These are phyloP conservation scores for Colletes latitarsis DNA, from an alignment of 1,140 invertebrate species.

Conservation along the genomic window DNA sequence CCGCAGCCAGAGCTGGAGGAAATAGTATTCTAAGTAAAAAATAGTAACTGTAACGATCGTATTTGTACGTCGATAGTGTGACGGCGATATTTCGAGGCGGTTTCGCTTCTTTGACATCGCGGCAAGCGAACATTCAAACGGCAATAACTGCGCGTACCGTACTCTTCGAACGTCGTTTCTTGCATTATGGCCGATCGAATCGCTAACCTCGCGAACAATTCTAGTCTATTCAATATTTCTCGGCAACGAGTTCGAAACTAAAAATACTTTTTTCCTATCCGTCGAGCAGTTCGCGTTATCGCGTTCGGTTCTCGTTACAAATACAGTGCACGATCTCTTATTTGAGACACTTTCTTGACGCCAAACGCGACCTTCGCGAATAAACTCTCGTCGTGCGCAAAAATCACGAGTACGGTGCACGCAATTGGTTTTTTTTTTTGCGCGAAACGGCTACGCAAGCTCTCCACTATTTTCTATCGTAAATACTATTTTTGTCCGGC, in stretches of 20 bases:
- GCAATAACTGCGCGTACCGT: neutral
- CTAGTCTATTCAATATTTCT: too few species aligned
- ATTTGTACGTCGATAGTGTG: constrained; percentile 42
- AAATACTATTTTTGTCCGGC: constrained; percentile 47
- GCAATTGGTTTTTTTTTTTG: neutral
- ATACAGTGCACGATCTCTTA: neutral
- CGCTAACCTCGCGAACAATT: neutral
- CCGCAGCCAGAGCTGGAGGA: constrained; percentile 46
- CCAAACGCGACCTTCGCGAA: too few species aligned
- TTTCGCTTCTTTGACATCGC: constrained; percentile 22
- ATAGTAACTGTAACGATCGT: constrained; percentile 43
- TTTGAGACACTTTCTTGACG: too few species aligned
- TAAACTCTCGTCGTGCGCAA: too few species aligned
- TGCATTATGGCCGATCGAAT: neutral
- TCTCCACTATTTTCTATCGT: constrained; percentile 48
- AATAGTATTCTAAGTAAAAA: constrained; percentile 55
- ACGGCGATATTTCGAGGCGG: constrained; percentile 21
- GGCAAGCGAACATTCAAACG: constrained; percentile 29
- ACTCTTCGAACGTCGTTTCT: neutral
- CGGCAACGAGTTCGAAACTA: neutral
- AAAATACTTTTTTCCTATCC: neutral
- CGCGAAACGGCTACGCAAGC: constrained; percentile 41
- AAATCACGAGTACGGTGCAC: neutral
- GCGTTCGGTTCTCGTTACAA: neutral
- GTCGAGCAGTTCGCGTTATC: neutral